A percentile compares a stretch with the other conserved stretches of the same genome.
Evolutionary conservation across 2,797 vertebrate species (phyloP).

Genomic region (Brachyrhaphis roseni): DNA sequence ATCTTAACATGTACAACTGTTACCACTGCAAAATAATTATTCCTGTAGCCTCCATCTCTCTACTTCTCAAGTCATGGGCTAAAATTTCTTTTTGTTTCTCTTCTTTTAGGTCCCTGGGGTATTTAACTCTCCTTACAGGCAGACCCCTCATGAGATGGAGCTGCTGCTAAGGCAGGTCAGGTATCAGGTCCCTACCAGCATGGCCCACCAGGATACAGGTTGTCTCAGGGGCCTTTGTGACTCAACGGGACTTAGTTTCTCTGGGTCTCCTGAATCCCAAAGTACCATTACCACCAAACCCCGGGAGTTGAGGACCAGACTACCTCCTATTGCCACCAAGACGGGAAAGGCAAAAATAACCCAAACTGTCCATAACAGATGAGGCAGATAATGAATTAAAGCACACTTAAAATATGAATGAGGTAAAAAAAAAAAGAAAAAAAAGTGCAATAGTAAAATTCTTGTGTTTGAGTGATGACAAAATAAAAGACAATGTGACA

Average conservation of each 20-base stretch:
- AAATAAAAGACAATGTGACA: background rate
- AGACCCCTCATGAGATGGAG: slow-evolving; percentile 89
- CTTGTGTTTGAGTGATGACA: background rate
- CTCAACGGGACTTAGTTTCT: slow-evolving; percentile 36
- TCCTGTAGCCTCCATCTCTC: background rate
- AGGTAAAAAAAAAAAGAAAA: slow-evolving; percentile 1
- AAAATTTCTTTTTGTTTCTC: slow-evolving; percentile 9
- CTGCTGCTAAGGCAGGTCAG: slow-evolving; percentile 84
- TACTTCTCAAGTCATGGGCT: background rate
- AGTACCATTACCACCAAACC: slow-evolving; percentile 40
- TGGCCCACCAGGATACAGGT: slow-evolving; percentile 36
- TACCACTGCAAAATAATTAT: background rate
- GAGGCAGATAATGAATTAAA: slow-evolving; percentile 16
- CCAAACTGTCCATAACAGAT: slow-evolving; percentile 5
- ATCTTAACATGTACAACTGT: background rate
- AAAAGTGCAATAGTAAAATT: background rate
- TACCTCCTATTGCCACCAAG: slow-evolving; percentile 83
- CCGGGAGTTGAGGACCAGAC: slow-evolving; percentile 63
- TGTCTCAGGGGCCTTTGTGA: slow-evolving; percentile 41
- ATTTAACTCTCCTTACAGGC: slow-evolving; percentile 90
- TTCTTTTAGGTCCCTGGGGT: slow-evolving; percentile 86
- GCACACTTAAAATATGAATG: slow-evolving; percentile 2
- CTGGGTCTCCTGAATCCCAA: slow-evolving; percentile 51
- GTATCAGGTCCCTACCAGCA: slow-evolving; percentile 70
- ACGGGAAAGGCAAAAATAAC: slow-evolving; percentile 85